These are phyloP conservation scores for Gymnorhina tibicen DNA, from an alignment of 2,113 vertebrate genomes.

Conservation along the genomic window DNA sequence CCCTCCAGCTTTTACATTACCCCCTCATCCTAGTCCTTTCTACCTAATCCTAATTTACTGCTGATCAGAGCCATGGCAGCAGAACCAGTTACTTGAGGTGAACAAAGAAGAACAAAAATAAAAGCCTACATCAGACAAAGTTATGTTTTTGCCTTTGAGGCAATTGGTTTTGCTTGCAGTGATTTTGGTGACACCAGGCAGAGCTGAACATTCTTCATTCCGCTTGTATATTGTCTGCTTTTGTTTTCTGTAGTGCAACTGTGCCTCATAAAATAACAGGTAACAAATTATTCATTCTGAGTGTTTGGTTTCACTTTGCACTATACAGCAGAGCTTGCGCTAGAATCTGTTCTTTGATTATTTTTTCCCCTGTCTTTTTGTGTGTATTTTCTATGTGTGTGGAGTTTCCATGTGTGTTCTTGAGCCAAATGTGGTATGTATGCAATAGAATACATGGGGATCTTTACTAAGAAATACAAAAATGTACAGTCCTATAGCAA, in stretches of 20 bases:
- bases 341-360: not conserved
- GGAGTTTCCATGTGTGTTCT: not conserved
- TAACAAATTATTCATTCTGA: not conserved
- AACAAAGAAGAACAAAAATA: not conserved
- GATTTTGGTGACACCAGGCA: not conserved
- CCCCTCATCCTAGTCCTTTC: not conserved
- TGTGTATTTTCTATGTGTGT: not conserved
- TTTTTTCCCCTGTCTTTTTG: not conserved
- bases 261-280: not conserved
- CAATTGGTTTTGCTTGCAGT: slow-evolving; percentile 7
- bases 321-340: not conserved
- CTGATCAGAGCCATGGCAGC: not conserved
- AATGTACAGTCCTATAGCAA: not conserved
- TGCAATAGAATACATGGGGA: not conserved
- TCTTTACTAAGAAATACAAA: not conserved
- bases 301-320: not conserved
- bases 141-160: slow-evolving; percentile 32
- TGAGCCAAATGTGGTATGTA: not conserved
- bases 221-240: not conserved
- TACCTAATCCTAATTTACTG: slow-evolving; percentile 37
- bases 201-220: not conserved
- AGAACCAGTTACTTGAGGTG: not conserved
- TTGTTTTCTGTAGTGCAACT: not conserved
- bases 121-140: slow-evolving; percentile 6
- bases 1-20: slow-evolving; percentile 11